Evolutionary conservation across 2,888 invertebrate species (phyloP).

Genomic region (Sycophila texana): DNA sequence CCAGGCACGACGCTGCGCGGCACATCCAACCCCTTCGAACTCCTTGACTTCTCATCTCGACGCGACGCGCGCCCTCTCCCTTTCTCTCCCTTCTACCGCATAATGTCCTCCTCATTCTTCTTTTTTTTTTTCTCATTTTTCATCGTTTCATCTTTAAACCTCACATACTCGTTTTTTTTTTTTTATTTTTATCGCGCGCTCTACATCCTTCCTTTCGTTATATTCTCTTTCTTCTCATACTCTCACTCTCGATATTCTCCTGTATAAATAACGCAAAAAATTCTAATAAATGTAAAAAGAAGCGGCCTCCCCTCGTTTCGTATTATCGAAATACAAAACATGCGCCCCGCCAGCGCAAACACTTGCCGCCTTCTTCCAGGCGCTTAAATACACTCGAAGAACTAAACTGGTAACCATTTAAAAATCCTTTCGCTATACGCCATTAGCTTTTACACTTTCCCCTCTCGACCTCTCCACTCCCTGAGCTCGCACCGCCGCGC

Average conservation of each 20-base stretch:
- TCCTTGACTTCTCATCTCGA: constrained; percentile 20
- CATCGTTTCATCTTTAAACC: not conserved
- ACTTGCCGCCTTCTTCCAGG: constrained; percentile 25
- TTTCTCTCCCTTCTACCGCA: constrained; percentile 46
- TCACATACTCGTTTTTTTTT: constrained; percentile 41
- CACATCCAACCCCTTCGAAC: not conserved
- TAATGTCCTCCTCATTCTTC: constrained; percentile 51
- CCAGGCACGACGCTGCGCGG: not conserved
- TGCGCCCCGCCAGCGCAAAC: constrained; percentile 55
- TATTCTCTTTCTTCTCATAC: constrained; percentile 47
- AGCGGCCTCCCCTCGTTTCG: constrained; percentile 54
- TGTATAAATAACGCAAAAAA: constrained; percentile 60
- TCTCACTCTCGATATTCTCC: constrained; percentile 56
- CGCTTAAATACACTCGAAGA: constrained; percentile 35
- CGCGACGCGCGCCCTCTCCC: constrained; percentile 34
- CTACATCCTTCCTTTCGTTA: constrained; percentile 39
- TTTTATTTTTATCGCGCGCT: constrained; percentile 47
- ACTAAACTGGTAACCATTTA: constrained; percentile 52
- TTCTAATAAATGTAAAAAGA: constrained; percentile 61
- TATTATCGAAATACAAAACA: constrained; percentile 61
- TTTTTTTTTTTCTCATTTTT: constrained; percentile 32
- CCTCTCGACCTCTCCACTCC: constrained; percentile 50
- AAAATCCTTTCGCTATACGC: constrained; percentile 34
- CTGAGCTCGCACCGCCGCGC: not conserved
- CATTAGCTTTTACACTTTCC: constrained; percentile 19